A percentile compares a stretch with the other conserved stretches of the same genome.
These are phyloP conservation scores for Thripadectes ignobilis DNA, from an alignment of 2,797 vertebrate genomes.

Conservation along the genomic window DNA sequence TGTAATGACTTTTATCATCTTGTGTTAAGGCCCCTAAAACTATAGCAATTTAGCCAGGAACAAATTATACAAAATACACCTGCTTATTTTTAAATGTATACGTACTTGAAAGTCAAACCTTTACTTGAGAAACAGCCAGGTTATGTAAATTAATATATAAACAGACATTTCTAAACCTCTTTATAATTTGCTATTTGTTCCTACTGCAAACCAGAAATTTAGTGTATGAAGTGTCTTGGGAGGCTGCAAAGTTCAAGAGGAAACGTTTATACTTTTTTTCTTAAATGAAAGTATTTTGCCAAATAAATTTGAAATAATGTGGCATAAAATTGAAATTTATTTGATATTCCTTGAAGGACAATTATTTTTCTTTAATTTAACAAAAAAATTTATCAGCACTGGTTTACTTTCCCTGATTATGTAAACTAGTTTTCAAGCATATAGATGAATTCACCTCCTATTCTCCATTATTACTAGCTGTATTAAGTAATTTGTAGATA, in stretches of 20 bases:
- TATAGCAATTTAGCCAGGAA: background rate
- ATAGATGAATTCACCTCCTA: background rate
- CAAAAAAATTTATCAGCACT: background rate
- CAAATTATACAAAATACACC: background rate
- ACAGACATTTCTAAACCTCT: background rate
- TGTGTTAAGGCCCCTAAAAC: background rate
- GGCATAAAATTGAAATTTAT: background rate
- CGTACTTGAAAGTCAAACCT: background rate
- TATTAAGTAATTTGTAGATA: slow-evolving; percentile 17
- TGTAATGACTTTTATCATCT: background rate
- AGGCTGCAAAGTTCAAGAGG: background rate
- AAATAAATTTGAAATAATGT: background rate
- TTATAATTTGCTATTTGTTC: background rate
- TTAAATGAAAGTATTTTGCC: background rate
- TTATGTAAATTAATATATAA: background rate
- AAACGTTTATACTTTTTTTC: background rate
- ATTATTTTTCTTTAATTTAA: background rate
- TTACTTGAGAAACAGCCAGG: background rate
- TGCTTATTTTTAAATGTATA: background rate
- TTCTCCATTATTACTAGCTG: background rate
- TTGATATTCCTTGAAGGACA: background rate
- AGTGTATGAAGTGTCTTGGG: background rate
- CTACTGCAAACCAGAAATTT: background rate
- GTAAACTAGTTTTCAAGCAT: background rate
- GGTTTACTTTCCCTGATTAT: background rate